Conservation (phyloP, 2,797 vertebrate species). For the Acipenser transmontanus region DNA sequence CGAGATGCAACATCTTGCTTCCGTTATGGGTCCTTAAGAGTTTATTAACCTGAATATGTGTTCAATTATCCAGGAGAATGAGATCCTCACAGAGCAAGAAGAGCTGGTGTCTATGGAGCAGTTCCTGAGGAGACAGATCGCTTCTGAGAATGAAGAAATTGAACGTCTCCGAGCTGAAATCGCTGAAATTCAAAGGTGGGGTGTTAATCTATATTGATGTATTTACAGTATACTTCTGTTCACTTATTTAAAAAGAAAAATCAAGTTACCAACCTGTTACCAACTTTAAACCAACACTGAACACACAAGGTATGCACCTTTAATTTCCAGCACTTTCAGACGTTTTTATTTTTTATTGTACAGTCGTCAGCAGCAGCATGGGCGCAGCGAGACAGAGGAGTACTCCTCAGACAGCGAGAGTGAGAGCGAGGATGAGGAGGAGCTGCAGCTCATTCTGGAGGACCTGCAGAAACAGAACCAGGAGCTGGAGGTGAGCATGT, state of each 20-base stretch:
- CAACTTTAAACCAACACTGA: background rate
- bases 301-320: no score
- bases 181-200: constrained; percentile 92
- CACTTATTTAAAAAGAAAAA: no score
- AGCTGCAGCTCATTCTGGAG: constrained; percentile 92
- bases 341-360: background rate
- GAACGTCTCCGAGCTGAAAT: constrained; percentile 91
- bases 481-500: constrained; percentile 80
- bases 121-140: constrained; percentile 88
- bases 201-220: background rate
- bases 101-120: constrained; percentile 94
- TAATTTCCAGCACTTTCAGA: no score
- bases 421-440: constrained; percentile 96
- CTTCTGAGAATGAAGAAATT: constrained; percentile 93
- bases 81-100: constrained; percentile 95
- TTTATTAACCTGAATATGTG: background rate
- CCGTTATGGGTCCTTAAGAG: no score
- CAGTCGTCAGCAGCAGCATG: constrained; percentile 82
- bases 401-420: constrained; percentile 96
- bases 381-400: constrained; percentile 93
- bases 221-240: no score
- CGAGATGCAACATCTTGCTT: no score
- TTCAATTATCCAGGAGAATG: constrained; percentile 76
- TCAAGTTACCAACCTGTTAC: background rate
- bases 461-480: constrained; percentile 95